Evolutionary conservation across 1,140 invertebrate genomes (phyloP).

Genomic region (Heliconius hermathena): DNA sequence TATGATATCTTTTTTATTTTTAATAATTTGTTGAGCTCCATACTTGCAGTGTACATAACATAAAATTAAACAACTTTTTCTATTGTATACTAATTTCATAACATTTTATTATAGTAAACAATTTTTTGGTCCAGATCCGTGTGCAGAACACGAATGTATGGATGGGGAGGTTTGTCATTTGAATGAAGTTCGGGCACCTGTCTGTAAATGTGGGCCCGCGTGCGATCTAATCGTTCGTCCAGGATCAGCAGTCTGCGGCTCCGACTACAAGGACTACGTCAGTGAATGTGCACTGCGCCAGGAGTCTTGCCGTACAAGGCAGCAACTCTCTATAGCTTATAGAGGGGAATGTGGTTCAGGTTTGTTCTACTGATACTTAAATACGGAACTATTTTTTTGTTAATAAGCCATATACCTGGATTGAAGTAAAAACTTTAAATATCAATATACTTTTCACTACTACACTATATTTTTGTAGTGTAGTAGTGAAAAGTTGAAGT

Average conservation of each 20-base stretch:
- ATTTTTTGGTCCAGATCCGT: constrained; percentile 87
- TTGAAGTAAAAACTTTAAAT: not conserved
- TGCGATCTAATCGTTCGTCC: constrained; percentile 88
- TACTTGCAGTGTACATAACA: too few species aligned
- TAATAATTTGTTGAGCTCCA: too few species aligned
- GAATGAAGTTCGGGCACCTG: constrained; percentile 88
- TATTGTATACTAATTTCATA: too few species aligned
- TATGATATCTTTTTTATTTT: too few species aligned
- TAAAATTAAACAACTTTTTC: too few species aligned
- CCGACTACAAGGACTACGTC: constrained; percentile 91
- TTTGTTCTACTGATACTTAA: constrained; percentile 63
- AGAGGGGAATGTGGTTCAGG: constrained; percentile 90
- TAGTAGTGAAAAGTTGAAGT: not conserved
- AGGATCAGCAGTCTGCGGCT: constrained; percentile 88
- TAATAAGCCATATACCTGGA: not conserved
- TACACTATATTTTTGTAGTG: too few species aligned
- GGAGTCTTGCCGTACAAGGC: constrained; percentile 87
- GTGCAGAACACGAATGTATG: constrained; percentile 87
- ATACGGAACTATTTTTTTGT: not conserved
- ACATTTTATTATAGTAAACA: too few species aligned
- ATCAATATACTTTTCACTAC: too few species aligned
- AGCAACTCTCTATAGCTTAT: constrained; percentile 89
- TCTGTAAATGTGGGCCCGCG: constrained; percentile 89
- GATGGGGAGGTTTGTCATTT: constrained; percentile 91
- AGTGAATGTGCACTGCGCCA: constrained; percentile 91